A percentile compares a stretch with the other conserved stretches of the same genome.
Evolutionary conservation across 2,113 vertebrate species (phyloP).

Genomic region (Nothoprocta perdicaria): DNA sequence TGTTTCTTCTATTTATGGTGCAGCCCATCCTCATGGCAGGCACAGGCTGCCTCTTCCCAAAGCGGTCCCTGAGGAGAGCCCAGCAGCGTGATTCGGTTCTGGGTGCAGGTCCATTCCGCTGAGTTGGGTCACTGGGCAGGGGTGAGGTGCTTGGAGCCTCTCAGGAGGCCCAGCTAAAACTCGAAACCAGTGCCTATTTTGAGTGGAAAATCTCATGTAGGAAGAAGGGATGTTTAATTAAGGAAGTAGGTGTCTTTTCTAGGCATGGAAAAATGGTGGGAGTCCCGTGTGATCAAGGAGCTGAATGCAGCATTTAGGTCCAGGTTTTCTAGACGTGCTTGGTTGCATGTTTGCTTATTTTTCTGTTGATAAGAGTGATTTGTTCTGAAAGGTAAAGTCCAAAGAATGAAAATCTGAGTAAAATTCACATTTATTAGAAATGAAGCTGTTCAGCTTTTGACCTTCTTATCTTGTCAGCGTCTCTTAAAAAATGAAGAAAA

Average conservation of each 20-base stretch:
- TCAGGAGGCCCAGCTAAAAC: not conserved
- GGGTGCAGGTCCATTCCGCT: too few species aligned
- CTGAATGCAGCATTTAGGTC: not conserved
- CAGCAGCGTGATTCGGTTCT: not conserved
- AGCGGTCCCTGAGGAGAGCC: not conserved
- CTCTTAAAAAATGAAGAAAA: not conserved
- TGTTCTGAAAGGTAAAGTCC: not conserved
- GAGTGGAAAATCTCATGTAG: not conserved
- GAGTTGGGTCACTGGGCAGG: not conserved
- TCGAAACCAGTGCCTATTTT: not conserved
- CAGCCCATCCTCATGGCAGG: not conserved
- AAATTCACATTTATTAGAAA: not conserved
- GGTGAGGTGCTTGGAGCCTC: not conserved
- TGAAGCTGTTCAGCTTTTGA: not conserved
- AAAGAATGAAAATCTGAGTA: not conserved
- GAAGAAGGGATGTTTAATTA: not conserved
- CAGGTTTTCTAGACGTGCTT: not conserved
- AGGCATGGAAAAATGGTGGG: not conserved
- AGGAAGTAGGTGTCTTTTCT: not conserved
- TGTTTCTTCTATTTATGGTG: not conserved
- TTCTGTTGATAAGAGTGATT: not conserved
- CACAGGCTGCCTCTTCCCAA: not conserved
- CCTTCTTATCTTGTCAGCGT: not conserved
- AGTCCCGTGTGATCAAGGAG: not conserved
- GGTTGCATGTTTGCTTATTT: not conserved